Evolutionary conservation across 2,888 invertebrate species (phyloP).

Genomic region (Matsumyia berberina): DNA sequence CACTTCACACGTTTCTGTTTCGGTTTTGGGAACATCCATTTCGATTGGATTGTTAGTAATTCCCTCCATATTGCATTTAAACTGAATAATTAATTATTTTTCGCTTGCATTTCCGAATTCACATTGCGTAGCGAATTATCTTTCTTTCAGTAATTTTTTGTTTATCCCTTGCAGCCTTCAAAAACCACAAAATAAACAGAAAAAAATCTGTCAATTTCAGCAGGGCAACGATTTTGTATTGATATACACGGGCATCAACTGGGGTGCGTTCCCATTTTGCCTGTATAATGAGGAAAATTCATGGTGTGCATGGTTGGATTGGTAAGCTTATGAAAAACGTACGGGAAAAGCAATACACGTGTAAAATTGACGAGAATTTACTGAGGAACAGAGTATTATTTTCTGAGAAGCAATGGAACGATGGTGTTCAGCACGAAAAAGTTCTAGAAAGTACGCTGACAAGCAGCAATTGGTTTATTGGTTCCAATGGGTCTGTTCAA

Average conservation of each 20-base stretch:
- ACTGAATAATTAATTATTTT: constrained; percentile 16
- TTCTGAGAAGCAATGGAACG: no score
- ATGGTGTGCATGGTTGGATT: constrained; percentile 3
- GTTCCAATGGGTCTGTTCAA: no score
- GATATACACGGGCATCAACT: constrained; percentile 12
- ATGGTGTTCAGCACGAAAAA: no score
- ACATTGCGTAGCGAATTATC: constrained; percentile 37
- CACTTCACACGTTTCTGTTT: constrained; percentile 58
- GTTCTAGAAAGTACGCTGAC: no score
- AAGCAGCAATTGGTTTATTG: no score
- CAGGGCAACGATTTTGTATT: constrained; percentile 40
- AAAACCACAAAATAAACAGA: constrained; percentile 70
- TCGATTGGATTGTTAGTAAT: constrained; percentile 25
- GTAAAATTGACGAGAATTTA: no score
- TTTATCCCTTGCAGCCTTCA: constrained; percentile 60
- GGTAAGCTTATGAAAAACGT: background rate
- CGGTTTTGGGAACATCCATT: constrained; percentile 38
- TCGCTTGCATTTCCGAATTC: constrained; percentile 25
- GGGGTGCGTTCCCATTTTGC: constrained; percentile 50
- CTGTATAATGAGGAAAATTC: constrained; percentile 10
- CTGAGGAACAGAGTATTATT: no score
- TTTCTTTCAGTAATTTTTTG: constrained; percentile 51
- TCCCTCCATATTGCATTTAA: constrained; percentile 29
- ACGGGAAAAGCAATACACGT: no score
- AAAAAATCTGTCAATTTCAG: constrained; percentile 61